Percentiles rank a stretch among this genome's conserved stretches.
Evolutionary conservation across 2,888 invertebrate species (phyloP).

Genomic region (Epinotia nisella): DNA sequence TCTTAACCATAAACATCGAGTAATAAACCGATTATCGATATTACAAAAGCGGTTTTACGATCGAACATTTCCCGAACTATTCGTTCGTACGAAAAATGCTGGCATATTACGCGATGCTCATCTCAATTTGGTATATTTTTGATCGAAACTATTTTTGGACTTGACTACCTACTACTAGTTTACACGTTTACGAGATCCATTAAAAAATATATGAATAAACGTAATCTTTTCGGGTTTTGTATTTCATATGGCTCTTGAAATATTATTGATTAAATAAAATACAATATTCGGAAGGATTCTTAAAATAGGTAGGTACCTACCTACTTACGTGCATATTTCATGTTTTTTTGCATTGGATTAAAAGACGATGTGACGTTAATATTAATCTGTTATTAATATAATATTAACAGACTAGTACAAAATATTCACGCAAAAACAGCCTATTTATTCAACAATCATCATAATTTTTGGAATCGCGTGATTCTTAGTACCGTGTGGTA

Average conservation of each 20-base stretch:
- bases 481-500: not conserved
- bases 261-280: too few species aligned
- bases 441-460: not conserved
- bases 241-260: not conserved
- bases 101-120: slow-evolving; percentile 50
- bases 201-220: not conserved
- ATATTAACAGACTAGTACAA: too few species aligned
- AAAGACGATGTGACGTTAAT: too few species aligned
- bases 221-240: not conserved
- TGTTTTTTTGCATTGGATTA: too few species aligned
- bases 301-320: too few species aligned
- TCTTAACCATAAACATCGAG: slow-evolving; percentile 16
- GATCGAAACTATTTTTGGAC: slow-evolving; percentile 23
- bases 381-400: too few species aligned
- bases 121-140: slow-evolving; percentile 51
- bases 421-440: not conserved
- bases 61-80: slow-evolving; percentile 17
- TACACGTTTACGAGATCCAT: not conserved
- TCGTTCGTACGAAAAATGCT: slow-evolving; percentile 43
- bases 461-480: not conserved
- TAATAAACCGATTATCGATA: slow-evolving; percentile 38
- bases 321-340: too few species aligned
- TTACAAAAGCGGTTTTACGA: slow-evolving; percentile 30
- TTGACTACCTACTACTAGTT: slow-evolving; percentile 18
- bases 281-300: too few species aligned